Conservation (phyloP, 2,888 invertebrate genomes). For the Agonum fuliginosum region DNA sequence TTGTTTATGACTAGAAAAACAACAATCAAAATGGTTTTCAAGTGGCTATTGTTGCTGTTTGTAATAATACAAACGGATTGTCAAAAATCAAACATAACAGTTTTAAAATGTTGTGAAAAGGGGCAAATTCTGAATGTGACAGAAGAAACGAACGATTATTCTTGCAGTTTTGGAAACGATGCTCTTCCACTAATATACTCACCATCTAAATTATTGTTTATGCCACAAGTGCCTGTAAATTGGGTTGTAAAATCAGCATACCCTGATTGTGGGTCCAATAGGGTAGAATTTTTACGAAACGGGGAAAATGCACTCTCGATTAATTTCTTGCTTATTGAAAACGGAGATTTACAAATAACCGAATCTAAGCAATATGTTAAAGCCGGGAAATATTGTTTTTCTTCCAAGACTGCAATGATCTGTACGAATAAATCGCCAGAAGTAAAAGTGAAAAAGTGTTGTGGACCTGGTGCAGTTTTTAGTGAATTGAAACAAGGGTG, state of each 20-base stretch:
- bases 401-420: constrained; percentile 79
- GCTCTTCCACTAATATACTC: constrained; percentile 79
- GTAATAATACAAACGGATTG: constrained; percentile 61
- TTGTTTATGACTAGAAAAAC: background rate
- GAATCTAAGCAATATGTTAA: constrained; percentile 65
- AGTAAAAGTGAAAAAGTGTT: constrained; percentile 80
- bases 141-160: constrained; percentile 68
- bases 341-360: constrained; percentile 73
- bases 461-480: constrained; percentile 79
- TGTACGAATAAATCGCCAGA: constrained; percentile 73
- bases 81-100: constrained; percentile 67
- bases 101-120: constrained; percentile 76
- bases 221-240: constrained; percentile 73
- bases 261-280: constrained; percentile 71
- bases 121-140: constrained; percentile 73
- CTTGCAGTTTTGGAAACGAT: constrained; percentile 67
- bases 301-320: background rate
- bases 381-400: constrained; percentile 81
- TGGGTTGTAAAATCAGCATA: constrained; percentile 72
- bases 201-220: constrained; percentile 71
- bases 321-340: constrained; percentile 71
- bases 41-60: constrained; percentile 45
- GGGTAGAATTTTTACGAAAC: constrained; percentile 50
- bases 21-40: constrained; percentile 45
- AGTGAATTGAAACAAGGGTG: constrained; percentile 76